Evolutionary conservation across 1,140 invertebrate genomes (phyloP).

Genomic region (Tenebrio molitor): DNA sequence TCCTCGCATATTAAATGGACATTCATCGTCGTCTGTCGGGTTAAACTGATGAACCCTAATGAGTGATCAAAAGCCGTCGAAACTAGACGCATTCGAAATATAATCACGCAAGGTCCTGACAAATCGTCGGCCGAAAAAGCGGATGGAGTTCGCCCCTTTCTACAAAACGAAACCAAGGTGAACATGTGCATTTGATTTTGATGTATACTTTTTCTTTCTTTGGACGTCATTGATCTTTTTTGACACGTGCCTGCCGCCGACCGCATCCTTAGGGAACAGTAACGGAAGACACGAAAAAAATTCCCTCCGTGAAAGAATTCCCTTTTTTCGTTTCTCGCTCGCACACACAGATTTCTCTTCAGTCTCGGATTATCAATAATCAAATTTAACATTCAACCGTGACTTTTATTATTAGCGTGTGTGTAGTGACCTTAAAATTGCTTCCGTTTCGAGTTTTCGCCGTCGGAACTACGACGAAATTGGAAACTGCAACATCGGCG

Average conservation of each 20-base stretch:
- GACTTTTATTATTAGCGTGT: slow-evolving; percentile 25
- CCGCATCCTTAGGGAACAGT: slow-evolving; percentile 20
- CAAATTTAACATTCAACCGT: background rate
- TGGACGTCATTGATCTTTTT: slow-evolving; percentile 37
- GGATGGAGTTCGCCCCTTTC: slow-evolving; percentile 33
- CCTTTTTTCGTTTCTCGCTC: too few relatives aligned
- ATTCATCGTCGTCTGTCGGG: background rate
- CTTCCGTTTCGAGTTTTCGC: slow-evolving; percentile 22
- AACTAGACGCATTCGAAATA: slow-evolving; percentile 23
- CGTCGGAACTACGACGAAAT: slow-evolving; percentile 10
- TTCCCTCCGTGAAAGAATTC: background rate
- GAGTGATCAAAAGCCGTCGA: background rate
- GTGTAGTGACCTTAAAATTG: slow-evolving; percentile 31
- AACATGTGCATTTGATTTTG: slow-evolving; percentile 40
- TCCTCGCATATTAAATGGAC: slow-evolving; percentile 3
- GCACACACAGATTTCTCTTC: background rate
- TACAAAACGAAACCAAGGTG: slow-evolving; percentile 36
- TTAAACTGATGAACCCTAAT: slow-evolving; percentile 3
- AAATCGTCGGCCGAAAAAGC: slow-evolving; percentile 34
- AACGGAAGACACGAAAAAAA: slow-evolving; percentile 22
- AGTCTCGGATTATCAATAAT: background rate
- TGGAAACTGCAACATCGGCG: slow-evolving; percentile 22
- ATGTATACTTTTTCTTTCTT: slow-evolving; percentile 38
- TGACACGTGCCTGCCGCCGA: slow-evolving; percentile 30
- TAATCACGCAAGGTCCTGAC: slow-evolving; percentile 27